These are phyloP conservation scores for Diarsia brunnea DNA, from an alignment of 2,888 invertebrate genomes.

Conservation along the genomic window DNA sequence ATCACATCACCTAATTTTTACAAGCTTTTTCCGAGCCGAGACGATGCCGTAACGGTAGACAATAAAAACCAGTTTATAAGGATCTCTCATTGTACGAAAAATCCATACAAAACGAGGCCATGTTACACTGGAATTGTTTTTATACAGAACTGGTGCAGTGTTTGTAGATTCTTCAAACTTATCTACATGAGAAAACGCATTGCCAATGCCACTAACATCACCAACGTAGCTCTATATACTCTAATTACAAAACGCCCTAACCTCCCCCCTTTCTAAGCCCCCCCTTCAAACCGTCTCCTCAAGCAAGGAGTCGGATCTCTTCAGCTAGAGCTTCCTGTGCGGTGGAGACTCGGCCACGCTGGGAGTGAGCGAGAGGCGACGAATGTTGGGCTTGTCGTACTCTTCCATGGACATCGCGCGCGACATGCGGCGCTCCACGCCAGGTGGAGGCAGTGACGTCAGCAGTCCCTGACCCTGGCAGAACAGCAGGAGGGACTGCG, in stretches of 20 bases:
- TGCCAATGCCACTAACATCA: neutral
- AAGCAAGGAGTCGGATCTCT: constrained; percentile 69
- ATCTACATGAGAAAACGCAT: constrained; percentile 1
- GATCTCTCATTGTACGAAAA: too few species aligned
- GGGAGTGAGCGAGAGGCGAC: constrained; percentile 92
- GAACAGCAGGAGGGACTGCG: constrained; percentile 96
- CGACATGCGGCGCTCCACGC: constrained; percentile 93
- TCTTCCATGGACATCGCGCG: constrained; percentile 95
- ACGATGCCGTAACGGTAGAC: neutral
- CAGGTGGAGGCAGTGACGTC: constrained; percentile 95
- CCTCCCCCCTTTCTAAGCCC: neutral
- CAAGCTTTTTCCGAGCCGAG: neutral
- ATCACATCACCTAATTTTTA: neutral
- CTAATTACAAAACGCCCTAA: constrained; percentile 32
- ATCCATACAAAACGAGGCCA: too few species aligned
- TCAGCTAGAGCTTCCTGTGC: constrained; percentile 81
- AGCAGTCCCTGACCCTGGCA: constrained; percentile 96
- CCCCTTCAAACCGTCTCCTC: constrained; percentile 71
- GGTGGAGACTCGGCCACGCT: constrained; percentile 82
- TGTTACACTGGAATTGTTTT: too few species aligned
- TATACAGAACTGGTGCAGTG: too few species aligned
- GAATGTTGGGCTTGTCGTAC: constrained; percentile 95
- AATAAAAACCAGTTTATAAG: too few species aligned
- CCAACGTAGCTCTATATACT: constrained; percentile 1
- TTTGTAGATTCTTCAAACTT: neutral